These are phyloP conservation scores for Watsonalla cultraria DNA, from an alignment of 2,888 invertebrate genomes.

Conservation along the genomic window DNA sequence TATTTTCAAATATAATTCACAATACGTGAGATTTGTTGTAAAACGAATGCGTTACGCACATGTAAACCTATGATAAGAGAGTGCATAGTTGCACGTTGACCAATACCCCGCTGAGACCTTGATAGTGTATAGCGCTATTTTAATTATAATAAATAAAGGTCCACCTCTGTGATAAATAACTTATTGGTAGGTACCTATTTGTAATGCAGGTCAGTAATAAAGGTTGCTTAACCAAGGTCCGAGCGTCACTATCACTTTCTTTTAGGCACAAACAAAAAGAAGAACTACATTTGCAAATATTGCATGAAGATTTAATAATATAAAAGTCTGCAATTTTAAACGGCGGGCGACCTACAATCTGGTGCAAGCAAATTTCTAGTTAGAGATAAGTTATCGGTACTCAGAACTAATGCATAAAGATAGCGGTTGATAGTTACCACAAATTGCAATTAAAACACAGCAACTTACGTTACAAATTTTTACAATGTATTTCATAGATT, in stretches of 20 bases:
- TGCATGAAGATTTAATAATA: too few species aligned
- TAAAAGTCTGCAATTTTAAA: not conserved
- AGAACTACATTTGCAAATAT: too few species aligned
- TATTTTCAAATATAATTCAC: conserved; percentile 48
- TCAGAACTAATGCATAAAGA: conserved; percentile 60
- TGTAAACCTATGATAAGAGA: conserved; percentile 47
- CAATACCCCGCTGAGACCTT: conserved; percentile 11
- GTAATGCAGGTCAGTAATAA: too few species aligned
- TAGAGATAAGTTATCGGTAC: conserved; percentile 64
- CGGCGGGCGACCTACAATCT: conserved; percentile 13
- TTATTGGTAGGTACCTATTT: not conserved
- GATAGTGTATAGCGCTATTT: not conserved
- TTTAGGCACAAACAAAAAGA: too few species aligned
- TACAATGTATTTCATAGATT: not conserved
- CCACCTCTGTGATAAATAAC: not conserved
- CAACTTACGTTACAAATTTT: not conserved
- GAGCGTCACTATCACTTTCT: too few species aligned
- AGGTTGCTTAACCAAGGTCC: too few species aligned
- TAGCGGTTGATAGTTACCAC: conserved; percentile 60
- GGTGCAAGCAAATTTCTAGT: conserved; percentile 39
- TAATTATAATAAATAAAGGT: conserved; percentile 2
- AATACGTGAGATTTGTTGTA: conserved; percentile 66
- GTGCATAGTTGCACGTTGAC: conserved; percentile 39
- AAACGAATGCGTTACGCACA: conserved; percentile 69
- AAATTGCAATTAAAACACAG: conserved; percentile 53